Conservation (phyloP, 2,797 vertebrate species). For the Cetoscarus ocellatus region DNA sequence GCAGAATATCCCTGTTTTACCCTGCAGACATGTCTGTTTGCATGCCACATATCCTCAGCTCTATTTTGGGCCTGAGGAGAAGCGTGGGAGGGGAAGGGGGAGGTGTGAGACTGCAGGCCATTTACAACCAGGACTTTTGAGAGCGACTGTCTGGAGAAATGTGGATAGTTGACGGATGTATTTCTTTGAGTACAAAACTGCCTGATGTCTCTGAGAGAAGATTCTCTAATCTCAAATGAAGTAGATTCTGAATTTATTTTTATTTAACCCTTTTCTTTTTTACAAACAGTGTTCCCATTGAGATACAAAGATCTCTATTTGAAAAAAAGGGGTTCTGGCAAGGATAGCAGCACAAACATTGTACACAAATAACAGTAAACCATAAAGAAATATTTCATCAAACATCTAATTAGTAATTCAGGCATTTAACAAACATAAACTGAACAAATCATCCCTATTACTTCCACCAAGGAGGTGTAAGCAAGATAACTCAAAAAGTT, state of each 20-base stretch:
- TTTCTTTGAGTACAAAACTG: constrained; percentile 30
- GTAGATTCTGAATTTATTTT: constrained; percentile 25
- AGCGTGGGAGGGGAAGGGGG: constrained; percentile 11
- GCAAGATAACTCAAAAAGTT: no score
- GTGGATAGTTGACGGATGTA: constrained; percentile 43
- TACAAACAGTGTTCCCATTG: no score
- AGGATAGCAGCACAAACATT: no score
- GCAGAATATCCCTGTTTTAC: constrained; percentile 38
- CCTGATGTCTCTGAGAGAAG: constrained; percentile 41
- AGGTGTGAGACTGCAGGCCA: constrained; percentile 47
- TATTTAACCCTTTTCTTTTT: no score
- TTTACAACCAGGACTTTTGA: constrained; percentile 46
- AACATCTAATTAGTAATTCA: no score
- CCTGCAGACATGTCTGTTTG: constrained; percentile 63
- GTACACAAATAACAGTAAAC: no score
- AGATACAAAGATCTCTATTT: no score
- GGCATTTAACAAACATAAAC: no score
- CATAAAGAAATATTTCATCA: no score
- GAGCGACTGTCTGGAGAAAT: constrained; percentile 34
- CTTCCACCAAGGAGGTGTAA: no score
- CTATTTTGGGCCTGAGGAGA: constrained; percentile 68
- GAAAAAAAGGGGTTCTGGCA: no score
- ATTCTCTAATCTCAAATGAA: constrained; percentile 35
- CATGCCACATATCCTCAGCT: constrained; percentile 63
- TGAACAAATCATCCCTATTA: no score